Evolutionary conservation across 2,113 vertebrate genomes (phyloP).

Genomic region (Amphilophus citrinellus): DNA sequence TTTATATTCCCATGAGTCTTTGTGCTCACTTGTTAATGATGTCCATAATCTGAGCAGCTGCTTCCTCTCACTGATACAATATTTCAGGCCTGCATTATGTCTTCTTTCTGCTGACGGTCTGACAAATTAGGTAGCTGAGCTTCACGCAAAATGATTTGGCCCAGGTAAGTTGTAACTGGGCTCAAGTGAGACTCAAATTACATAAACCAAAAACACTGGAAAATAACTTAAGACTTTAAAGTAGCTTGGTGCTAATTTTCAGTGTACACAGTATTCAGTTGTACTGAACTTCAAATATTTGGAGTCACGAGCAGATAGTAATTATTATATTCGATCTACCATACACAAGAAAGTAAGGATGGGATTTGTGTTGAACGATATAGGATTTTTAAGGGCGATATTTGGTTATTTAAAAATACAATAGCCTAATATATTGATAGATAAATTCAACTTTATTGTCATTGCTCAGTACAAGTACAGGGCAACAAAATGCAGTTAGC

Average conservation of each 20-base stretch:
- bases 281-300: neutral
- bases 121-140: neutral
- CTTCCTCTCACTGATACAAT: neutral
- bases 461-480: no score
- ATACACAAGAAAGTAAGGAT: neutral
- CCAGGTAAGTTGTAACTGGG: neutral
- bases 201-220: accelerated
- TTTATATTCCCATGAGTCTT: neutral
- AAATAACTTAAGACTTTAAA: neutral
- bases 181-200: neutral
- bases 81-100: neutral
- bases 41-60: neutral
- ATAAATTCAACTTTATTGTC: no score
- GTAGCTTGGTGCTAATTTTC: neutral
- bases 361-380: neutral
- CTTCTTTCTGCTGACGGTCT: neutral
- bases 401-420: neutral
- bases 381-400: neutral
- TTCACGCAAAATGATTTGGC: neutral
- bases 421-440: neutral
- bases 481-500: no score
- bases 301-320: neutral
- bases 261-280: neutral
- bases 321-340: neutral
- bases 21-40: neutral